phyloP scores from a whole-genome alignment of 2,113 vertebrate genomes.

The Nannobrachium achirus region DNA sequence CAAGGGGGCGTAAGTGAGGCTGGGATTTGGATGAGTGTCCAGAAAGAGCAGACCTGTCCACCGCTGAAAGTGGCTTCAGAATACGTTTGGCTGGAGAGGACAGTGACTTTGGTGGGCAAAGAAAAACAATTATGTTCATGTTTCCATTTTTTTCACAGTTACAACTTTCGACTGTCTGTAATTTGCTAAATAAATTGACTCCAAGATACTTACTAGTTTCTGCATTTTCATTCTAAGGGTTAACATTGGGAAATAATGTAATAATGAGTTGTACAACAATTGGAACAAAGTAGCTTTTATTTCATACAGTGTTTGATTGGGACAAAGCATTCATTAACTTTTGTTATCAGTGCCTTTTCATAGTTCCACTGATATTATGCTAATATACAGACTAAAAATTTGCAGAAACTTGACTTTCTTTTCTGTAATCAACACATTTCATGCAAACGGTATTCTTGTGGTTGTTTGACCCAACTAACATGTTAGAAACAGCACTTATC shows the following conservation, averaged over 20 bases:
- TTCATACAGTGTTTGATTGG: neutral
- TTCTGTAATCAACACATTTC: slow-evolving; percentile 19
- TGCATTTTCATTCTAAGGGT: neutral
- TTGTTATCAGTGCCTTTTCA: neutral
- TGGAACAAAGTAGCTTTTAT: slow-evolving; percentile 14
- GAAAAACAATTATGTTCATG: slow-evolving; percentile 40
- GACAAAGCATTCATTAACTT: too few relatives aligned
- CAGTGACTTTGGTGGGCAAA: neutral
- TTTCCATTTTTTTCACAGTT: slow-evolving; percentile 20
- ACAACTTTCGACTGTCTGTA: slow-evolving; percentile 52
- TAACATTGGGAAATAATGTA: neutral
- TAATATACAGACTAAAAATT: slow-evolving; percentile 1
- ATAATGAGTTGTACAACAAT: neutral
- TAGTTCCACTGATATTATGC: slow-evolving; percentile 2
- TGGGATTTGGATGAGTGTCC: neutral
- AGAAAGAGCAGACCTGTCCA: slow-evolving; percentile 27
- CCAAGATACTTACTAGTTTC: slow-evolving; percentile 1
- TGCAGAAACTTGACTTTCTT: slow-evolving; percentile 18
- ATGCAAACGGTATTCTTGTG: slow-evolving; percentile 21
- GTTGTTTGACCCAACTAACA: neutral
- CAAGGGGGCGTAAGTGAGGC: slow-evolving; percentile 80
- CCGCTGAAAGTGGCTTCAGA: neutral
- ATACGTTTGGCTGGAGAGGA: slow-evolving; percentile 7
- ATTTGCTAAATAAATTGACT: slow-evolving; percentile 70
- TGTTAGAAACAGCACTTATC: slow-evolving; percentile 16